Percentiles rank a stretch among this genome's conserved stretches.
These are phyloP conservation scores for Rhingia rostrata DNA, from an alignment of 2,888 invertebrate genomes.

Conservation along the genomic window DNA sequence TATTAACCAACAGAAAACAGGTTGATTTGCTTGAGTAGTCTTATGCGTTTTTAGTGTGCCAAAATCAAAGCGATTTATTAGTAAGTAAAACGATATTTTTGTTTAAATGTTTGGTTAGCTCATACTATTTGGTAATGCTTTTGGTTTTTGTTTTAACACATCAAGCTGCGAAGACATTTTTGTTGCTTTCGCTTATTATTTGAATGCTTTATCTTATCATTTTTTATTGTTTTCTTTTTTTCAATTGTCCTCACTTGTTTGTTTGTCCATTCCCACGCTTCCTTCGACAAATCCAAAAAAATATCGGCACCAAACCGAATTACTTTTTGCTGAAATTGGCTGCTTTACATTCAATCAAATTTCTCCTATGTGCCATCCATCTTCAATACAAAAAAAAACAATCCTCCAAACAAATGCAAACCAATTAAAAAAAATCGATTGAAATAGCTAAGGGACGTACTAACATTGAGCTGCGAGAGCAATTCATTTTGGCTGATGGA, in stretches of 20 bases:
- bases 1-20: conserved; percentile 13
- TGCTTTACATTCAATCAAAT: conserved; percentile 67
- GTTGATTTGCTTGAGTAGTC: conserved; percentile 41
- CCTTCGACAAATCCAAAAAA: conserved; percentile 56
- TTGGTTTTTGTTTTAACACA: background rate
- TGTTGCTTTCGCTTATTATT: conserved; percentile 67
- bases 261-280: conserved; percentile 66
- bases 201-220: conserved; percentile 61
- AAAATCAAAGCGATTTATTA: conserved; percentile 9
- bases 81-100: conserved; percentile 30
- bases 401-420: conserved; percentile 64
- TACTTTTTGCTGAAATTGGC: conserved; percentile 67
- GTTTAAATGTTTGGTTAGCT: conserved; percentile 18
- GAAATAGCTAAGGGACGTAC: conserved; percentile 98
- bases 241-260: conserved; percentile 60
- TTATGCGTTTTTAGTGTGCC: conserved; percentile 20
- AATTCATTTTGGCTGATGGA: conserved; percentile 99
- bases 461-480: conserved; percentile 99
- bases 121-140: conserved; percentile 19
- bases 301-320: conserved; percentile 41
- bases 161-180: background rate
- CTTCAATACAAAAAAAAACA: conserved; percentile 60
- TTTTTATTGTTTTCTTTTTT: conserved; percentile 52
- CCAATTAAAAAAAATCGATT: conserved; percentile 60
- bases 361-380: conserved; percentile 57